phyloP scores from a whole-genome alignment of 2,888 invertebrate species.

The Netelia inedita region DNA sequence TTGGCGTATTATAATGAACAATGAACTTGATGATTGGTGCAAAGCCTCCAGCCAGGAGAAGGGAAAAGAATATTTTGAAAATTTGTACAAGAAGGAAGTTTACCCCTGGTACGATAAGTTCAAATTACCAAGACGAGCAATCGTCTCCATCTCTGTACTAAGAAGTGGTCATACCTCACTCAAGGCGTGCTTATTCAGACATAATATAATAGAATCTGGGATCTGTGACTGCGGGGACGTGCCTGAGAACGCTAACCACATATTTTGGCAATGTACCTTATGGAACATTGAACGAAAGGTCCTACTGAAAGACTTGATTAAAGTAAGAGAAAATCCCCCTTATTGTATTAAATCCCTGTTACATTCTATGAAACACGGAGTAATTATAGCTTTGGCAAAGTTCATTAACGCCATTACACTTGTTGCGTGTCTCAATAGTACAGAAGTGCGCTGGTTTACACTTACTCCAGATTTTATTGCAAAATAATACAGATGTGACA shows the following conservation, averaged over 20 bases:
- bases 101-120: background rate
- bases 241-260: background rate
- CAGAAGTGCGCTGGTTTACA: too few relatives aligned
- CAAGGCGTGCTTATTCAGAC: background rate
- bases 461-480: too few relatives aligned
- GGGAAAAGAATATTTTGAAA: background rate
- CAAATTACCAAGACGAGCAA: background rate
- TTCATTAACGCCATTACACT: background rate
- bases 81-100: background rate
- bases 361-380: background rate
- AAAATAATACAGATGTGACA: too few relatives aligned
- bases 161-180: too few relatives aligned
- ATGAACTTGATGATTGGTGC: conserved; percentile 1
- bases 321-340: background rate
- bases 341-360: background rate
- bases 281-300: background rate
- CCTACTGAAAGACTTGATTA: background rate
- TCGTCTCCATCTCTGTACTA: too few relatives aligned
- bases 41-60: background rate
- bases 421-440: too few relatives aligned
- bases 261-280: background rate
- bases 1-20: background rate
- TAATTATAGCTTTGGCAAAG: background rate
- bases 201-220: background rate
- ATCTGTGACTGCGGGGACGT: background rate